Evolutionary conservation across 2,113 vertebrate genomes (phyloP), one percentile per base, ranked within the genome.

Genomic region (Alethe diademata): DNA sequence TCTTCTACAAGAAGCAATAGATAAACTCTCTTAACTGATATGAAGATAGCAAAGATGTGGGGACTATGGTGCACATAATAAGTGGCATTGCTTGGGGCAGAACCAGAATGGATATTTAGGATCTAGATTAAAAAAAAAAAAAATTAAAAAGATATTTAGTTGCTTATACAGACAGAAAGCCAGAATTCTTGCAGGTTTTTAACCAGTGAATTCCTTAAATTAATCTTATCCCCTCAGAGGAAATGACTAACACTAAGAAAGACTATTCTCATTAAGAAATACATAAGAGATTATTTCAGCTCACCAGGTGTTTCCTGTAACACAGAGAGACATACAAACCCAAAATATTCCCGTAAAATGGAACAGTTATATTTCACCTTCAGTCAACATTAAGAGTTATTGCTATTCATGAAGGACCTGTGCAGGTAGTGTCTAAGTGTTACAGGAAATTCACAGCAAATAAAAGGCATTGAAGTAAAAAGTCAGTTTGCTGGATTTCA

Each of bases 111-210:
- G 28, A 48, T 26, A 51, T 45, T 48, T 57, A 66, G 1, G 1
- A n/a, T 8, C 8, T 4, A 48, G 17, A 81, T 33, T 0, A 1
- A 25, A 48, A 28, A 17, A 51, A 28, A 28, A 74, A 65, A 20
- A 3, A 25, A 0, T 12, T 3, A 26, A 11, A 33, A 16, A 38
- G 1, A 2, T 56, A 64, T 82, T 85, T 91, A 14, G 19, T 64
- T 8, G 3, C 19, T 74, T 47, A 45, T 19, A 67, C 3, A 78
- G 8, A 82, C 15, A 57, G 40, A 5, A 50, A 9, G 14, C 15
- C 31, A 79, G 85, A 92, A 94, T 36, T 23, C 40, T 45, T 66
- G 14, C 20, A 17, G 16, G 9, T 65, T 82, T 17, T 69, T 79
- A 33, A 86, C 26, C 31, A 61, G 23, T 25, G 17, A 82, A 79